Evolutionary conservation across 1,140 invertebrate species (phyloP).

Genomic region (Lanistes nyassanus): DNA sequence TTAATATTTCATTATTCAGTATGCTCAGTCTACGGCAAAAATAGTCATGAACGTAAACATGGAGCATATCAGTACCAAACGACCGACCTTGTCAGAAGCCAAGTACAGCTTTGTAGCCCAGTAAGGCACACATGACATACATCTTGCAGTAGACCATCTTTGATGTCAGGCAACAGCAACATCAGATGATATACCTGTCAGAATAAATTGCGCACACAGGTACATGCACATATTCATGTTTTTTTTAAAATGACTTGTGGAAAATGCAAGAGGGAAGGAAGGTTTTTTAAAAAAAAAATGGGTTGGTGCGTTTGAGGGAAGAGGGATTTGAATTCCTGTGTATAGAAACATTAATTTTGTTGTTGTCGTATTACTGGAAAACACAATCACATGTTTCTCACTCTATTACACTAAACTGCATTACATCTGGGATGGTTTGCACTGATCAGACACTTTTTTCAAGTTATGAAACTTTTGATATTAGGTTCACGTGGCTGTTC

Average conservation of each 20-base stretch:
- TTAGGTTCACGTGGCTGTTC: too few species aligned
- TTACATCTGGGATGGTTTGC: neutral
- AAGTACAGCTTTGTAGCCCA: slow-evolving; percentile 25
- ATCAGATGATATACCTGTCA: slow-evolving; percentile 33
- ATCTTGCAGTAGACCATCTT: slow-evolving; percentile 6
- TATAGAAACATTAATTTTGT: too few species aligned
- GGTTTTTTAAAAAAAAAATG: too few species aligned
- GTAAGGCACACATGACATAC: slow-evolving; percentile 7
- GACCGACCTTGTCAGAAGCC: slow-evolving; percentile 37
- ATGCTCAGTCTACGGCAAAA: neutral
- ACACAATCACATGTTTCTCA: too few species aligned
- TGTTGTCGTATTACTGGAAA: too few species aligned
- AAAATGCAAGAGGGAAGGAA: too few species aligned
- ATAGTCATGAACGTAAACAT: neutral
- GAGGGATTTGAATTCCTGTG: neutral
- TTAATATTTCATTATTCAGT: neutral
- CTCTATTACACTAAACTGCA: slow-evolving; percentile 18
- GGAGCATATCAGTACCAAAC: neutral
- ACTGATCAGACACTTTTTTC: neutral
- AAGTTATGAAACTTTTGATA: too few species aligned
- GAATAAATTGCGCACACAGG: neutral
- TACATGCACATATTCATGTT: neutral
- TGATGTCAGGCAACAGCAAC: slow-evolving; percentile 18
- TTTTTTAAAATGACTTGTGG: too few species aligned
- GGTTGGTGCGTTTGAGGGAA: too few species aligned